Evolutionary conservation across 2,113 vertebrate species (phyloP), one percentile per base, ranked within the genome.

Genomic region (Cacatua alba): DNA sequence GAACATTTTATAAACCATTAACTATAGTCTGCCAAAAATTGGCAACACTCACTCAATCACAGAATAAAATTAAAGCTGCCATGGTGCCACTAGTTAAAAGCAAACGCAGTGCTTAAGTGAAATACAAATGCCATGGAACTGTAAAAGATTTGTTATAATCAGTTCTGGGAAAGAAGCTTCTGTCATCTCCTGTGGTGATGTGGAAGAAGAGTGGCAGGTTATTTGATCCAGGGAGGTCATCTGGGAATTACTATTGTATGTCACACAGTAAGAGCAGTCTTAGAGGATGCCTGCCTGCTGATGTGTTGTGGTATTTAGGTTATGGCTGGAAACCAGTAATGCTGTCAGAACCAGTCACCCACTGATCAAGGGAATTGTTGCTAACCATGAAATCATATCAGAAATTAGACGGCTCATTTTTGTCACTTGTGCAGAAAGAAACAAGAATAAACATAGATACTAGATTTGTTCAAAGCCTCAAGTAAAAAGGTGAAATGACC

Each of bases 1-100:
- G 63, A 75, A 86, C 91, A 84, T 95, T 94, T 86, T 91, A 91
- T 71, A 92, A 94, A 75, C 70, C 44, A 63, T 96, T 95, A 94
- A 57, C 17, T 51, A 57, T 26, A 17, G n/a, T 83, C 57, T 94
- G 69, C 49, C 65, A 85, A 23, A 63, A 84, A 68, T 2, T 76
- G 51, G 46, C 71, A 92, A 25, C 18, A 5, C 43, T 92, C 59
- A 14, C 64, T 88, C 65, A 24, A 37, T 77, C 25, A 23, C 28
- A 80, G 79, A 53, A 68, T 68, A 31, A 86, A 86, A 91, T 43
- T 23, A 86, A 83, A 90, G 62, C 53, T 83, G 43, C 37, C 1
- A 2, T 3, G 24, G 24, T 82, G 44, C 64, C 76, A 48, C 44
- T 8, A 46, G 35, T 43, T 69, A 64, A 48, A 76, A 64, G 24